A percentile compares a stretch with the other conserved stretches of the same genome.
phyloP scores from a whole-genome alignment of 2,888 invertebrate genomes.

The Drosophila mulleri region DNA sequence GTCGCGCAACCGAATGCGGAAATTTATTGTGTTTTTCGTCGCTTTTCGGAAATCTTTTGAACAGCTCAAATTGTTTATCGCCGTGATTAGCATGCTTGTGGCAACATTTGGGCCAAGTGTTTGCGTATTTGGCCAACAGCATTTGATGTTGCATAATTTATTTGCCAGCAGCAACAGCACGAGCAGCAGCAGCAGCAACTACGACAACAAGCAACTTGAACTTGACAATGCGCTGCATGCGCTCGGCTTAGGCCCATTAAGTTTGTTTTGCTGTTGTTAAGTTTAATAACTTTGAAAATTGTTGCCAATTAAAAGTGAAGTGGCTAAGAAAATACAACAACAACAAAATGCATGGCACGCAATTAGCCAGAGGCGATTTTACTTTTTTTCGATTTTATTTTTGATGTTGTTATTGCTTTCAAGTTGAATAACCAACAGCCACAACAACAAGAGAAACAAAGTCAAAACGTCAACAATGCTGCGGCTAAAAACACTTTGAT shows the following conservation, averaged over 20 bases:
- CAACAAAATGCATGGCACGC: constrained; percentile 66
- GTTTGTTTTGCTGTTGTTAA: constrained; percentile 57
- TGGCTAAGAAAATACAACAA: constrained; percentile 50
- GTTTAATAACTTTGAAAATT: constrained; percentile 71
- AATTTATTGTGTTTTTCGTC: constrained; percentile 71
- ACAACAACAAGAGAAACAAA: background rate
- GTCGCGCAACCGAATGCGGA: constrained; percentile 72
- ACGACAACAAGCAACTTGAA: constrained; percentile 63
- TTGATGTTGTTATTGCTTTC: constrained; percentile 8
- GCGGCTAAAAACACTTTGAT: constrained; percentile 50
- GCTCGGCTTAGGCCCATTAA: constrained; percentile 54
- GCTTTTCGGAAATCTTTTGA: constrained; percentile 74
- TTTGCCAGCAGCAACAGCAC: constrained; percentile 9
- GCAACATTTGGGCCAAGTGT: constrained; percentile 55
- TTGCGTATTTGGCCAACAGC: constrained; percentile 38
- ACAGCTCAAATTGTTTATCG: constrained; percentile 76
- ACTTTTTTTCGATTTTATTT: constrained; percentile 14
- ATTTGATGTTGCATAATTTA: constrained; percentile 65
- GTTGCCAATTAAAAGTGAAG: constrained; percentile 63
- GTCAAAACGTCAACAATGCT: constrained; percentile 34
- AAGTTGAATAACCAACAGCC: constrained; percentile 70
- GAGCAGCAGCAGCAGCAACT: background rate
- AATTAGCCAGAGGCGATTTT: constrained; percentile 48
- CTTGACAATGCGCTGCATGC: constrained; percentile 66
- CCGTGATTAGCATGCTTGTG: constrained; percentile 74